Conservation (phyloP, 2,888 invertebrate genomes). For the Caenorhabditis drosophilae region DNA sequence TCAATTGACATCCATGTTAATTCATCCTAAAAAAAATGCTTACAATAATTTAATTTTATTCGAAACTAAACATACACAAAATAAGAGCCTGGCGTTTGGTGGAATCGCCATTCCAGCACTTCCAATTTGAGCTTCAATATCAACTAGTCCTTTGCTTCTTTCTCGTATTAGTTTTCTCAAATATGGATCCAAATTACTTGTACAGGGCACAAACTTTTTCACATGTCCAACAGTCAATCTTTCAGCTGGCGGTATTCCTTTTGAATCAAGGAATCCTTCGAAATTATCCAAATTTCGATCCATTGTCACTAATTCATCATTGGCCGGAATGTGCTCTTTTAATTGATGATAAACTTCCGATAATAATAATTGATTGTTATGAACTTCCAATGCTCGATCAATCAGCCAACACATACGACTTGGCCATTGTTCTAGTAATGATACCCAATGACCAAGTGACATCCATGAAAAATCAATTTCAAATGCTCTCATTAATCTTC, state of each 20-base stretch:
- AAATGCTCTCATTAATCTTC: conserved; percentile 90
- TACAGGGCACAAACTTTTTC: conserved; percentile 94
- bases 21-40: conserved; percentile 40
- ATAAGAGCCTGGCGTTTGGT: conserved; percentile 47
- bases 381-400: conserved; percentile 78
- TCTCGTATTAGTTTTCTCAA: conserved; percentile 90
- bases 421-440: conserved; percentile 98
- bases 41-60: not conserved
- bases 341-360: conserved; percentile 85
- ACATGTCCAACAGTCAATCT: conserved; percentile 74
- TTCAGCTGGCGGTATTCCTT: conserved; percentile 49
- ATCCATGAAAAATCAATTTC: conserved; percentile 99
- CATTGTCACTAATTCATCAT: conserved; percentile 45
- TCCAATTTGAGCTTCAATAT: conserved; percentile 36
- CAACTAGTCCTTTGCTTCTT: conserved; percentile 34
- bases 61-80: conserved; percentile 6
- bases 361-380: conserved; percentile 75
- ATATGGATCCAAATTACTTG: conserved; percentile 96
- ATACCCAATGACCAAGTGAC: conserved; percentile 76
- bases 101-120: conserved; percentile 42
- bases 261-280: conserved; percentile 54
- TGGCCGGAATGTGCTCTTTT: conserved; percentile 58
- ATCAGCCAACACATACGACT: conserved; percentile 96
- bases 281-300: conserved; percentile 62
- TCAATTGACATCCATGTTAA: conserved; percentile 48